Evolutionary conservation across 2,888 invertebrate species (phyloP), one percentile per base, ranked within the genome.

Genomic region (Tachina lurida): DNA sequence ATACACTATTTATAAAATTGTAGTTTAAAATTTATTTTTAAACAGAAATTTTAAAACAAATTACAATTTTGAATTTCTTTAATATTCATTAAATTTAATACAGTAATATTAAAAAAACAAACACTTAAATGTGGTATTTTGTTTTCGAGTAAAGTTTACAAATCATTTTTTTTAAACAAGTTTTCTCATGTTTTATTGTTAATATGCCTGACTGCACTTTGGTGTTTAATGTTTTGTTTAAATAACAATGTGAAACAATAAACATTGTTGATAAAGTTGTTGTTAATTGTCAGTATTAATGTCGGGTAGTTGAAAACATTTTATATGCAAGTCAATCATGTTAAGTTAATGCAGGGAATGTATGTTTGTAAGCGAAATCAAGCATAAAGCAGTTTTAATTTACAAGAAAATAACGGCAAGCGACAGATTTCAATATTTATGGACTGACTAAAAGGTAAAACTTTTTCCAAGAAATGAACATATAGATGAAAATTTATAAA

Each of bases 131-230:
- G 65, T 17, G 39, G 13, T n/a, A 39, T 71, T 52, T 41, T 22
- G 71, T 39, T 62, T 10, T 58, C 54, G n/a, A 31, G 58, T 45
- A n/a, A 49, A 73, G 31, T 52, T 31, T 54, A 62, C 22, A 39
- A 52, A 15, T n/a, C 19, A 54, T 56, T 80, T 56, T 58, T 63
- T 43, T 4, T 31, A 31, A 47, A 68, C 70, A 62, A 43, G 45
- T 52, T 65, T 58, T 67, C 58, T 65, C 67, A 70, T 56, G 70
- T 70, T 82, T 43, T 58, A 41, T 68, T 76, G 41, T 73, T 79
- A 79, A 58, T 71, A 75, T 71, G 84, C 75, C 70, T 70, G 70
- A 75, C 84, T 79, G 79, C 84, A 79, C 84, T 79, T 84, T 56
- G 22, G 74, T 54, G 56, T 77, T 58, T 65, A 65, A 73, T 73